Evolutionary conservation across 1,140 invertebrate genomes (phyloP).

Genomic region (Latrodectus geometricus): DNA sequence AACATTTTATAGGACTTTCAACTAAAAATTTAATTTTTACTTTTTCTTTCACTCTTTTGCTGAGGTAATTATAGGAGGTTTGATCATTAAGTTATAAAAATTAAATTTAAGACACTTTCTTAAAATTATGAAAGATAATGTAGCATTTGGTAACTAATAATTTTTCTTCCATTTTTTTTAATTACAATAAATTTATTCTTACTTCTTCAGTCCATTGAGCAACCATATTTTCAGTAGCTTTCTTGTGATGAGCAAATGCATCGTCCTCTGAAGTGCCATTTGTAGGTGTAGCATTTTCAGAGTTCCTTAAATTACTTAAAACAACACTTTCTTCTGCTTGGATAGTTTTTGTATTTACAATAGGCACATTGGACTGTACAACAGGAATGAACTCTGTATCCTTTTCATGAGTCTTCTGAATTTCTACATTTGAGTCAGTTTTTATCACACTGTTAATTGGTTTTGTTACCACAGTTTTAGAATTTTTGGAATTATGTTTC

Average conservation of each 20-base stretch:
- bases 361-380: conserved; percentile 7
- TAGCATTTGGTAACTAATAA: no score
- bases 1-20: no score
- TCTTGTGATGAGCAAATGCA: conserved; percentile 73
- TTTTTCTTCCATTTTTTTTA: no score
- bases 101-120: neutral
- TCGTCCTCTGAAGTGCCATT: conserved; percentile 63
- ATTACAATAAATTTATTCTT: neutral
- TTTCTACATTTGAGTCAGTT: neutral
- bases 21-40: no score
- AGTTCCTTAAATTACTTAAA: conserved; percentile 3
- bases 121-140: neutral
- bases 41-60: no score
- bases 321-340: conserved; percentile 12
- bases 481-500: conserved; percentile 11
- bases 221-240: conserved; percentile 80
- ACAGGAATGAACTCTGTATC: neutral
- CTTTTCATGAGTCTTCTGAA: neutral
- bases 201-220: conserved; percentile 73
- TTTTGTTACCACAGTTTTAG: neutral
- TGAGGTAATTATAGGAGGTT: no score
- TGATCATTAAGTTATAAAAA: neutral
- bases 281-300: neutral
- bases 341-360: conserved; percentile 9
- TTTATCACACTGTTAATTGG: conserved; percentile 26